Percentiles rank a stretch among this genome's conserved stretches.
Evolutionary conservation across 2,797 vertebrate genomes (phyloP).

Genomic region (Sarcophilus harrisii): DNA sequence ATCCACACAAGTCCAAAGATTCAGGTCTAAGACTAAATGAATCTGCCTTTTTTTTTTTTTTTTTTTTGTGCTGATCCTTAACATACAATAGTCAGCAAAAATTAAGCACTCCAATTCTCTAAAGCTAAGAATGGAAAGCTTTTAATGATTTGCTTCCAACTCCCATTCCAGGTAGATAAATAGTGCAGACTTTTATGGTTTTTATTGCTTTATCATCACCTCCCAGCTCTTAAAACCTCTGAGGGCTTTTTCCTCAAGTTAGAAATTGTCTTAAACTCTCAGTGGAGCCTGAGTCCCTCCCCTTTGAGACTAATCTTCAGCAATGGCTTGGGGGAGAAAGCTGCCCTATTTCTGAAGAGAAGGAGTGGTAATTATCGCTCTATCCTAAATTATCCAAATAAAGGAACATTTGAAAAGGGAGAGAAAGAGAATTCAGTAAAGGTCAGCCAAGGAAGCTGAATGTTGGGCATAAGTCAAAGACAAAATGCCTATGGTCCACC

Average conservation of each 20-base stretch:
- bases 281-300: slow-evolving; percentile 16
- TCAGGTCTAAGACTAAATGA: slow-evolving; percentile 28
- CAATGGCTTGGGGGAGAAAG: slow-evolving; percentile 49
- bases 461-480: background rate
- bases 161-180: slow-evolving; percentile 58
- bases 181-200: slow-evolving; percentile 5
- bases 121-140: slow-evolving; percentile 39
- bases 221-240: background rate
- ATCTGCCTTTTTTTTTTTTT: background rate
- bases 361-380: background rate
- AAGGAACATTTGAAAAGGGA: slow-evolving; percentile 31
- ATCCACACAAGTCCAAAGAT: background rate
- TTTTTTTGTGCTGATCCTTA: slow-evolving; percentile 4
- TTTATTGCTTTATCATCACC: slow-evolving; percentile 54
- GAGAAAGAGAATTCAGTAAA: slow-evolving; percentile 19
- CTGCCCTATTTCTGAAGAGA: slow-evolving; percentile 46
- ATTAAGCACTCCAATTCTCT: background rate
- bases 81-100: background rate
- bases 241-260: slow-evolving; percentile 14
- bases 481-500: background rate
- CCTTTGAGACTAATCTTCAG: slow-evolving; percentile 48
- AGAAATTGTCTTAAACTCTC: slow-evolving; percentile 14
- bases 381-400: slow-evolving; percentile 16
- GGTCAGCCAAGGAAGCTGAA: background rate
- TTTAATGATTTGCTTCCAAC: slow-evolving; percentile 42